A percentile compares a stretch with the other conserved stretches of the same genome.
Conservation (phyloP, 2,888 invertebrate species). For the Bhutanitis thaidina region DNA sequence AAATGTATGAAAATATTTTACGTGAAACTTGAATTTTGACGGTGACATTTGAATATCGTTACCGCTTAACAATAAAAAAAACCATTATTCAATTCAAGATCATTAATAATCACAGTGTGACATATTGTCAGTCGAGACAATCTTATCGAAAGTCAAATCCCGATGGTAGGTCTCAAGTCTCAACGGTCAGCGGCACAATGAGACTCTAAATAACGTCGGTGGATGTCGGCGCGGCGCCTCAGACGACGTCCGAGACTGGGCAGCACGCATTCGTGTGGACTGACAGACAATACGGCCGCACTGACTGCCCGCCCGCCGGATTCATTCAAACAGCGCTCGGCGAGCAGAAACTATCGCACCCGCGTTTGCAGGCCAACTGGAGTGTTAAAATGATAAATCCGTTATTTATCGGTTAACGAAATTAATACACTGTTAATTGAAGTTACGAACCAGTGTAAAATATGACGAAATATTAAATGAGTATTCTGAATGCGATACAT, state of each 20-base stretch:
- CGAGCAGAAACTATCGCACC: slow-evolving; percentile 44
- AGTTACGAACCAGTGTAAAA: no score
- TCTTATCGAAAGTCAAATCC: slow-evolving; percentile 70
- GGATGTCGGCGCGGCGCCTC: slow-evolving; percentile 71
- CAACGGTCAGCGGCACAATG: slow-evolving; percentile 66
- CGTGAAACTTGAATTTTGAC: not conserved
- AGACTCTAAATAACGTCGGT: slow-evolving; percentile 69
- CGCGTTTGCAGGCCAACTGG: slow-evolving; percentile 53
- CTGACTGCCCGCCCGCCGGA: slow-evolving; percentile 60
- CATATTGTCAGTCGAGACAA: slow-evolving; percentile 66
- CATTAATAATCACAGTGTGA: slow-evolving; percentile 43
- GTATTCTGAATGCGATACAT: no score
- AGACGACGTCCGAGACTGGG: slow-evolving; percentile 51
- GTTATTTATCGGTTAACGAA: slow-evolving; percentile 23
- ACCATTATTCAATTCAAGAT: slow-evolving; percentile 13
- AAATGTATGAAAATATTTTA: no score
- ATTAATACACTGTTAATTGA: slow-evolving; percentile 1
- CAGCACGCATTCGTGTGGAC: slow-evolving; percentile 41
- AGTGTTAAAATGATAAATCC: slow-evolving; percentile 52
- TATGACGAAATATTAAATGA: no score
- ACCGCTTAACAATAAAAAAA: not conserved
- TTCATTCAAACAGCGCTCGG: slow-evolving; percentile 44
- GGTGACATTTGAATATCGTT: slow-evolving; percentile 14
- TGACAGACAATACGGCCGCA: slow-evolving; percentile 66
- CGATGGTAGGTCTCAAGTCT: slow-evolving; percentile 45